Evolutionary conservation across 2,888 invertebrate species (phyloP).

Genomic region (Fragum whitleyi): DNA sequence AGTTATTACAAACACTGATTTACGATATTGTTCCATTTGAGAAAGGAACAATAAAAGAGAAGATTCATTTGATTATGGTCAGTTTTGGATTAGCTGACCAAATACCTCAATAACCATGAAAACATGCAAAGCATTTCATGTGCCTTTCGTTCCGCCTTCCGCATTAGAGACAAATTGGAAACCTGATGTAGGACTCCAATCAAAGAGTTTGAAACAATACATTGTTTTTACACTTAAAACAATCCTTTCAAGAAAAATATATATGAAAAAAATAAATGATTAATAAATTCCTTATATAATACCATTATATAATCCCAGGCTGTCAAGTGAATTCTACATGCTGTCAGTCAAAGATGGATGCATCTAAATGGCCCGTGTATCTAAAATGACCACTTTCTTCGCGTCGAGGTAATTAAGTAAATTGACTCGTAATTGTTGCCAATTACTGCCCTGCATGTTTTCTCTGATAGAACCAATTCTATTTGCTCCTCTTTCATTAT

Average conservation of each 20-base stretch:
- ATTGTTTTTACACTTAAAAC: too few species aligned
- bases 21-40: too few species aligned
- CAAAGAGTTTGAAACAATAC: too few species aligned
- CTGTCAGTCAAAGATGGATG: too few species aligned
- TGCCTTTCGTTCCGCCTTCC: background rate
- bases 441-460: constrained; percentile 24
- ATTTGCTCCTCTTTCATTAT: background rate
- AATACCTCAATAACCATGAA: background rate
- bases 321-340: too few species aligned
- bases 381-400: constrained; percentile 8
- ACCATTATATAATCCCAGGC: too few species aligned
- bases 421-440: constrained; percentile 24
- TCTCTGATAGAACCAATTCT: constrained; percentile 1
- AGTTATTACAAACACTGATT: too few species aligned
- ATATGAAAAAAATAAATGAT: too few species aligned
- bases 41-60: background rate
- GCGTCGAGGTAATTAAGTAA: constrained; percentile 19
- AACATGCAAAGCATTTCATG: background rate
- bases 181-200: background rate
- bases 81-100: background rate
- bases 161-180: background rate
- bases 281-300: too few species aligned
- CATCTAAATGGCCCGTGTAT: too few species aligned
- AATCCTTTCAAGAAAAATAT: too few species aligned
- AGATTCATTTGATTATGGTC: background rate